Base-by-base conservation (phyloP, 2,888 invertebrate genomes). In the Tipula confusa region DNA sequence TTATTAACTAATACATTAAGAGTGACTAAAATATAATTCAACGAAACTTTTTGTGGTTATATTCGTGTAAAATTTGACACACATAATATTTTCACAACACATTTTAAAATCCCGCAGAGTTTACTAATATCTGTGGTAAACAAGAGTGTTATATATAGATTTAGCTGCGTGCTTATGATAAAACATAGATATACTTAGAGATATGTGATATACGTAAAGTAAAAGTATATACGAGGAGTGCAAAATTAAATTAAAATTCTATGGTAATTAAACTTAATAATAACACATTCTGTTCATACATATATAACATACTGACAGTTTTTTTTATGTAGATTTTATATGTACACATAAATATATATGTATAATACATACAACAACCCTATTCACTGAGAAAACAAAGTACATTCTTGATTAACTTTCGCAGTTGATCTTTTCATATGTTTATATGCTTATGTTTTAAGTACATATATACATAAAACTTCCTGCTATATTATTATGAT, bases 401-500 rank as follows among this genome's bases (percentile, higher is more conserved):
- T 64, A 64, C 2, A 64, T 24, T 64, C 64, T 64, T 64, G 18
- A 64, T 64, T 64, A 64, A 64, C 64, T 64, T 64, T 64, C 64
- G 64, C 64, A 64, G 64, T 64, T 64, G 64, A 64, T 64, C 64
- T 64, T 64, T 64, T 64, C 64, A 64, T 64, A 64, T 24, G 64
- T 64, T 64, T n/a, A n/a, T 33, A 64, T 64, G 64, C 13, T 64
- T 64, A 64, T 64, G 64, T 64, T 64, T 24, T 24, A 64, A 64
- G 64, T 64, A 64, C 24, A 64, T 64, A n/a, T n/a, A 64, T 64
- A 64, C 64, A 64, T 18, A 7, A n/a, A n/a, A 64, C 13, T 64
- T 64, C 24, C 64, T 64, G 9, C 64, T 64, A 24, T 64, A 64
- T 64, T 64, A 18, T 64, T 24, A 43, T 64, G 18, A n/a, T 64